Percentiles rank a stretch among this genome's conserved stretches.
Evolutionary conservation across 1,140 invertebrate genomes (phyloP).

Genomic region (Drosophila nigromelanica): DNA sequence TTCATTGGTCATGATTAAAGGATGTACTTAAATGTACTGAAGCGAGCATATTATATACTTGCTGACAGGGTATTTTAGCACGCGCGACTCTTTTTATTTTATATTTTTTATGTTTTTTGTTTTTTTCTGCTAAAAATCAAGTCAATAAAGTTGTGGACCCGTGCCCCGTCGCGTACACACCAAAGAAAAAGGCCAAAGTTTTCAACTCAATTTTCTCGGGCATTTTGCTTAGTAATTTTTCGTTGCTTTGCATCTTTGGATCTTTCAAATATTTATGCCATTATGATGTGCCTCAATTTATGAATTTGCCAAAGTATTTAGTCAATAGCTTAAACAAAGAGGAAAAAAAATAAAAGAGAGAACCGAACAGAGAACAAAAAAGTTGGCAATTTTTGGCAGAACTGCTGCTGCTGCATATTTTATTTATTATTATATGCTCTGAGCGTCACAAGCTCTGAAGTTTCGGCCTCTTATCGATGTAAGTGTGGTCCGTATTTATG

Average conservation of each 20-base stretch:
- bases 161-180: no score
- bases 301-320: slow-evolving; percentile 81
- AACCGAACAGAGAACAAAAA: slow-evolving; percentile 12
- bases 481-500: slow-evolving; percentile 66
- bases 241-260: slow-evolving; percentile 26
- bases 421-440: slow-evolving; percentile 39
- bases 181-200: slow-evolving; percentile 49
- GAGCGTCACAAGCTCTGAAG: slow-evolving; percentile 6
- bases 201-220: slow-evolving; percentile 69
- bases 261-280: slow-evolving; percentile 78
- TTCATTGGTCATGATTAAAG: no score
- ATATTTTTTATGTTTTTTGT: no score
- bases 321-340: slow-evolving; percentile 67
- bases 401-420: slow-evolving; percentile 61
- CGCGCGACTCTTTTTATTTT: no score
- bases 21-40: no score
- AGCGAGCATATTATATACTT: no score
- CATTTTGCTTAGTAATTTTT: slow-evolving; percentile 54
- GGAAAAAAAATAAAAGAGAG: not conserved
- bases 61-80: no score
- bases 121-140: no score
- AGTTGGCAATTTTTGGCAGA: slow-evolving; percentile 21
- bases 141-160: not conserved
- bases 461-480: slow-evolving; percentile 56
- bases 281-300: slow-evolving; percentile 71